A percentile compares a stretch with the other conserved stretches of the same genome.
These are phyloP conservation scores for Planococcus citri DNA, from an alignment of 1,140 invertebrate genomes.

Conservation along the genomic window DNA sequence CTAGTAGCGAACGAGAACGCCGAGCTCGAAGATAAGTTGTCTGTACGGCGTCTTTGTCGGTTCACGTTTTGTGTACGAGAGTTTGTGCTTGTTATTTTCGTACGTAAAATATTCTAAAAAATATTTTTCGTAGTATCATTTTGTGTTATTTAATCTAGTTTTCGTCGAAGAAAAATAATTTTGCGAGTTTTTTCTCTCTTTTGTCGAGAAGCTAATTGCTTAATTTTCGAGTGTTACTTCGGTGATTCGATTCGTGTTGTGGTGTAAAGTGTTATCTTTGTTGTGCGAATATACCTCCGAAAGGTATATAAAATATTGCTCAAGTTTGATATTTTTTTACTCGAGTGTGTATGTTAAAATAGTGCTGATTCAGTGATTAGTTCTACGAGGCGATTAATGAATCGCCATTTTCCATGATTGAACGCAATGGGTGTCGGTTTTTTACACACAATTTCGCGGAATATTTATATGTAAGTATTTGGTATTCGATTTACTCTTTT, in stretches of 20 bases:
- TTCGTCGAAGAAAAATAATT: too few species aligned
- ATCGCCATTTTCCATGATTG: constrained; percentile 13
- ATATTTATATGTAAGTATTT: constrained; percentile 11
- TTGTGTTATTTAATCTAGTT: too few species aligned
- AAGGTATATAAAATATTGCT: too few species aligned
- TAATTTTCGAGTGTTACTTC: too few species aligned
- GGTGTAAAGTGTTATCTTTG: neutral
- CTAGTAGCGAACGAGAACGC: neutral
- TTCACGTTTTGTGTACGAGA: too few species aligned
- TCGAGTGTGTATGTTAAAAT: too few species aligned
- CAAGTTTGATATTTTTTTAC: too few species aligned
- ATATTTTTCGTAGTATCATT: too few species aligned
- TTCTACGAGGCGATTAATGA: neutral
- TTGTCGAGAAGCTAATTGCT: too few species aligned
- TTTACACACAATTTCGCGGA: neutral
- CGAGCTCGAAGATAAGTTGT: neutral
- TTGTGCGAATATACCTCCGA: neutral
- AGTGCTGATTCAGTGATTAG: neutral
- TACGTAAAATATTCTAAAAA: too few species aligned
- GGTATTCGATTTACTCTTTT: neutral
- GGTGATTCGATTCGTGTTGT: too few species aligned
- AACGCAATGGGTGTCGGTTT: constrained; percentile 16
- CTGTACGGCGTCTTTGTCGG: neutral
- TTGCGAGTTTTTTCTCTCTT: neutral
- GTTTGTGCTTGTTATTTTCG: too few species aligned